Conservation (phyloP, 2,888 invertebrate genomes). For the Pristionchus arcanus region DNA sequence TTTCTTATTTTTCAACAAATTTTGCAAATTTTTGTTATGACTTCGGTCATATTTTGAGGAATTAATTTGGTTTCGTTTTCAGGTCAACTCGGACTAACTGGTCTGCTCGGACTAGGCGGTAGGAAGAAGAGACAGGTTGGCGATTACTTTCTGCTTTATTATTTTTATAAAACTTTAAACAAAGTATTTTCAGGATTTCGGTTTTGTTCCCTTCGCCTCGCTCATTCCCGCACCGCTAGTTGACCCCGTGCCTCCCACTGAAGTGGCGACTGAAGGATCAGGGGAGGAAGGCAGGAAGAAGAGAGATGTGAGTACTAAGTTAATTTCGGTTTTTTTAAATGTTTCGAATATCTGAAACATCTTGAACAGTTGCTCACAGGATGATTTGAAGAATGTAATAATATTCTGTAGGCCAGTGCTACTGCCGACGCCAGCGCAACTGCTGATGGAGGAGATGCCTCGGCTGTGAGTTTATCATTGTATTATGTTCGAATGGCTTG, state of each 20-base stretch:
- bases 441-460: not conserved
- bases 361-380: no score
- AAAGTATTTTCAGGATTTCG: not conserved
- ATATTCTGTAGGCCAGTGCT: not conserved
- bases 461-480: not conserved
- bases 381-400: no score
- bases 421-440: not conserved
- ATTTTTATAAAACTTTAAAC: not conserved
- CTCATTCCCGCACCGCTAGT: not conserved
- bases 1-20: no score
- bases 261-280: not conserved
- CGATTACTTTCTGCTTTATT: not conserved
- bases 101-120: not conserved
- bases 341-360: no score
- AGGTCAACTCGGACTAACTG: not conserved
- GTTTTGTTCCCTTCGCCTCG: not conserved
- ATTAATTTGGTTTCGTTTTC: not conserved
- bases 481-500: not conserved
- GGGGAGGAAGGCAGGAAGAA: not conserved
- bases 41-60: not conserved
- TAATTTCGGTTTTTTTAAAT: no score
- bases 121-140: slow-evolving; percentile 28
- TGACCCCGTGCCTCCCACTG: not conserved
- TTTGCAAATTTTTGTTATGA: no score
- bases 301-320: not conserved